Evolutionary conservation across 2,797 vertebrate species (phyloP), one percentile per base, ranked within the genome.

Genomic region (Sebastes minor): DNA sequence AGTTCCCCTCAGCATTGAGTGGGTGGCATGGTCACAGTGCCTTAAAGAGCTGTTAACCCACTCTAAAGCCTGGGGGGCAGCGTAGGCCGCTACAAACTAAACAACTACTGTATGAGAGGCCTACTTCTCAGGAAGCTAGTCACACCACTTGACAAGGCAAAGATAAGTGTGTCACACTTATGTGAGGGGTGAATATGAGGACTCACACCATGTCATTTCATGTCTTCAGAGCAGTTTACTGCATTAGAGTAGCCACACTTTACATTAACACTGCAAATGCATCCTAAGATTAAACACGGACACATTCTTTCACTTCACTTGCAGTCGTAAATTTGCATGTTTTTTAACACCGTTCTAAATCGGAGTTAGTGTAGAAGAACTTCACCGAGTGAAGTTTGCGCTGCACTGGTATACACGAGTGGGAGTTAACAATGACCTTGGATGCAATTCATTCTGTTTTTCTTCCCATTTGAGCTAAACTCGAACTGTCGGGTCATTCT

Each of bases 351-450:
- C 1, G 0, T 20, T 71, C 7, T 53, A n/a, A 25, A 27, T 53
- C 12, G 8, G 9, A 65, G 32, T 46, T 23, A 20, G 22, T 74
- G 25, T 6, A 20, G 12, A 42, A 23, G 25, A 18, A 61, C 18
- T 27, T 16, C 33, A 35, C 20, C 3, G 20, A 23, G 53, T 38
- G 13, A 61, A 28, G 42, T 63, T 81, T 69, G 12, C 28, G 11
- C 61, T 67, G 4, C 53, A 28, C 42, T 76, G 35, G 63, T 57
- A 49, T 27, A 18, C 56, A 27, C 2, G 3, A 78, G 72, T 80
- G 32, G 74, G 77, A 71, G 79, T 70, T 76, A 22, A 52, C 72
- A 80, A 69, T 64, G 65, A 83, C 78, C 75, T 81, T 86, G 68
- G 42, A 30, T 72, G 12, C 35, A 35, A 2, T 52, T 72, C 4